Percentiles rank a stretch among this genome's conserved stretches.
Conservation (phyloP, 2,113 vertebrate genomes). For the Lophotis ruficrista region DNA sequence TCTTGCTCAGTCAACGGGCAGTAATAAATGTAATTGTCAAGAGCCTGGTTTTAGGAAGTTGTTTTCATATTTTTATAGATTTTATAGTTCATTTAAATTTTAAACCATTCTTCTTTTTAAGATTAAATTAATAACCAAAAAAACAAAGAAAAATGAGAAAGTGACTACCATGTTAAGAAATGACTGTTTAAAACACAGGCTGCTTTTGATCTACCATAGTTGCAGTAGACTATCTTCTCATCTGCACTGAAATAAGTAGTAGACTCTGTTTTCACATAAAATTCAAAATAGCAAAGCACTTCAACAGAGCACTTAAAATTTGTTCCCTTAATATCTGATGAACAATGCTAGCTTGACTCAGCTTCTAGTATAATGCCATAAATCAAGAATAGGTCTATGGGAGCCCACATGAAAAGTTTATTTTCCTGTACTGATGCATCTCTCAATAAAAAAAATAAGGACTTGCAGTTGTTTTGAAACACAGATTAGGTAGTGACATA, state of each 20-base stretch:
- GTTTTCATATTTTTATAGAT: background rate
- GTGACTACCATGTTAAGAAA: background rate
- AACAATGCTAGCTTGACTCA: slow-evolving; percentile 8
- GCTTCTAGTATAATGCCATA: background rate
- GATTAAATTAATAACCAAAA: slow-evolving; percentile 18
- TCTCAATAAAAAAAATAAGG: background rate
- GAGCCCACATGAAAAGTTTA: background rate
- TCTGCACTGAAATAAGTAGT: background rate
- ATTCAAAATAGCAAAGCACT: background rate
- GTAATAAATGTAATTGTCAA: background rate
- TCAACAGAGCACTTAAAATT: background rate
- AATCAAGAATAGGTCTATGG: slow-evolving; percentile 7
- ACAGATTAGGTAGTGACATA: background rate
- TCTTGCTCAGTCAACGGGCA: background rate
- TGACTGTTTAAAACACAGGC: background rate
- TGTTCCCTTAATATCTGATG: background rate
- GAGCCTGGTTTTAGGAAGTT: background rate
- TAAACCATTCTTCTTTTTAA: slow-evolving; percentile 2
- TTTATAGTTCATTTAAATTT: slow-evolving; percentile 27
- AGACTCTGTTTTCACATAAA: background rate
- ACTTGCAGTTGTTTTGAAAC: background rate
- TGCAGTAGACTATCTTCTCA: background rate
- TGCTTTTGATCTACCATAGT: background rate
- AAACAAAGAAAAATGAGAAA: background rate
- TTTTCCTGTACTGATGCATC: background rate